Conservation (phyloP, 2,113 vertebrate species). For the Lontra canadensis region DNA sequence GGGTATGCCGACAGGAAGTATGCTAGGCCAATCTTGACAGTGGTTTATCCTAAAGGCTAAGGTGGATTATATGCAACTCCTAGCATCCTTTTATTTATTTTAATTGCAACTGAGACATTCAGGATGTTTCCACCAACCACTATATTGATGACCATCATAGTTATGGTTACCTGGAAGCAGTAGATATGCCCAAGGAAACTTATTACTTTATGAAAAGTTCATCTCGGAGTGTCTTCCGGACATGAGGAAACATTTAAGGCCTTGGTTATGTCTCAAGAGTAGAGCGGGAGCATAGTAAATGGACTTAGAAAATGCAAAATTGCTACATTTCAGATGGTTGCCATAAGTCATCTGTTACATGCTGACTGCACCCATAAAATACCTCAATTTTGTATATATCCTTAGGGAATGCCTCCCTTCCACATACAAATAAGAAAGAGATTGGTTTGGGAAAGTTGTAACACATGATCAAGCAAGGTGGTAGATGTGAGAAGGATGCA, state of each 20-base stretch:
- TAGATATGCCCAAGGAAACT: constrained; percentile 32
- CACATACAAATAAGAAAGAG: constrained; percentile 64
- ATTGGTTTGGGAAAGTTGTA: constrained; percentile 59
- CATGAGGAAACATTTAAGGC: constrained; percentile 55
- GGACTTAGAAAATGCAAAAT: constrained; percentile 69
- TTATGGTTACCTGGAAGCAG: constrained; percentile 60
- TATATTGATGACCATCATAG: constrained; percentile 62
- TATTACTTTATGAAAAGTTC: constrained; percentile 67
- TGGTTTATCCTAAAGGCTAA: not conserved
- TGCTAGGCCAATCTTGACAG: not conserved
- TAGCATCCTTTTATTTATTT: constrained; percentile 62
- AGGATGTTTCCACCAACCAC: not conserved
- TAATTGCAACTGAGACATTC: constrained; percentile 56
- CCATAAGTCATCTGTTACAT: constrained; percentile 65
- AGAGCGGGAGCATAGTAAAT: constrained; percentile 18
- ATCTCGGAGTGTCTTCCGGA: constrained; percentile 63
- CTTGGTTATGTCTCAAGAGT: constrained; percentile 59
- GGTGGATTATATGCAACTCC: not conserved
- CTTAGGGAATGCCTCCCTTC: constrained; percentile 60
- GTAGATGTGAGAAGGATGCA: not conserved
- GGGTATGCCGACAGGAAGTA: not conserved
- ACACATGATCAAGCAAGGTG: constrained; percentile 31
- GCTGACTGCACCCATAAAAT: constrained; percentile 69
- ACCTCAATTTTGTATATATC: constrained; percentile 66
- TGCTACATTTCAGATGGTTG: constrained; percentile 49